phyloP scores from a whole-genome alignment of 1,140 invertebrate species.

The Caerostris extrusa region DNA sequence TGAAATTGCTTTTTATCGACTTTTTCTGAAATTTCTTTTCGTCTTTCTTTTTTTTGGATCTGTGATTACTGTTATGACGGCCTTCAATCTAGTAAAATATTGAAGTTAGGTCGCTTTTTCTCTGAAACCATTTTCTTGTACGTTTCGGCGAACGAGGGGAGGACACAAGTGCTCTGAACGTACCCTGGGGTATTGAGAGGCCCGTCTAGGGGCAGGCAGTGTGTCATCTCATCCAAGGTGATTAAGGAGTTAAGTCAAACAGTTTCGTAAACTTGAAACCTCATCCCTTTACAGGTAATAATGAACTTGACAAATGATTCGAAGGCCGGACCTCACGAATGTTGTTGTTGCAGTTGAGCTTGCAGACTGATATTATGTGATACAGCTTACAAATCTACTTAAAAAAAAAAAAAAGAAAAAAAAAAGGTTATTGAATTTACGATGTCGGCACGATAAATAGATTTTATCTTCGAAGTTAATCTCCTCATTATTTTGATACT shows the following conservation, averaged over 20 bases:
- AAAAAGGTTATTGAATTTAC: no score
- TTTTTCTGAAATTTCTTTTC: background rate
- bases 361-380: background rate
- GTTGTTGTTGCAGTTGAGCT: background rate
- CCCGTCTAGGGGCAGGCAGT: background rate
- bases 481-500: no score
- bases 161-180: background rate
- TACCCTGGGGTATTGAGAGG: background rate
- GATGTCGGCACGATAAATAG: no score
- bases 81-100: background rate
- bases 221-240: conserved; percentile 18
- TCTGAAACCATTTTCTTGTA: background rate
- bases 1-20: background rate
- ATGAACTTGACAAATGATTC: background rate
- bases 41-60: background rate
- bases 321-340: background rate
- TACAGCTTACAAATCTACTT: background rate
- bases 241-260: conserved; percentile 1
- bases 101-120: background rate
- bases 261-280: background rate
- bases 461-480: no score
- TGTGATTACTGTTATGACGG: background rate
- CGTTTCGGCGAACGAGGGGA: background rate
- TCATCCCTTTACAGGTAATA: background rate
- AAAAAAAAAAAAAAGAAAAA: no score